Evolutionary conservation across 2,113 vertebrate genomes (phyloP).

Genomic region (Carassius carassius): DNA sequence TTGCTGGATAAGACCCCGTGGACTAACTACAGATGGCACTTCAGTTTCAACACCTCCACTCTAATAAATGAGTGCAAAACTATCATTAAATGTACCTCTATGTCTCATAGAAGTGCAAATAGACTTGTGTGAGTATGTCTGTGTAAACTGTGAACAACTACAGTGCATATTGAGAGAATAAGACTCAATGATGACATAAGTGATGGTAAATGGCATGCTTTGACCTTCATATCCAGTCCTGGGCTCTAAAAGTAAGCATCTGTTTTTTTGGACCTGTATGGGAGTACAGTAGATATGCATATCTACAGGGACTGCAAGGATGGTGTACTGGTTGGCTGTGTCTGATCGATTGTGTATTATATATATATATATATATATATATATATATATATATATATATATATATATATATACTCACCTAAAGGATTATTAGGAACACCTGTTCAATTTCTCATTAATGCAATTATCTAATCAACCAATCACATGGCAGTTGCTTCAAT

Average conservation of each 20-base stretch:
- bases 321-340: no score
- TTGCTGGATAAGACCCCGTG: slow-evolving; percentile 77
- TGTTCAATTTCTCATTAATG: no score
- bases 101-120: background rate
- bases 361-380: no score
- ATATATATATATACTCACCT: no score
- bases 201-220: slow-evolving; percentile 17
- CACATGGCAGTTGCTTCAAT: no score
- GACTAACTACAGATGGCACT: slow-evolving; percentile 77
- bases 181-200: background rate
- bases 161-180: background rate
- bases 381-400: no score
- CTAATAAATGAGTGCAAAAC: slow-evolving; percentile 48
- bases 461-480: no score
- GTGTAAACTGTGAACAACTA: background rate
- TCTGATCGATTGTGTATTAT: no score
- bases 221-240: background rate
- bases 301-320: no score
- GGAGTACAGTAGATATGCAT: no score
- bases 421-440: no score
- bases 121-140: background rate
- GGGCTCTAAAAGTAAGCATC: background rate
- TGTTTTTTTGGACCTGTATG: background rate
- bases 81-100: slow-evolving; percentile 14
- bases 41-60: slow-evolving; percentile 67